Base-by-base conservation (phyloP, 2,888 invertebrate genomes). In the Carterocephalus palaemon region DNA sequence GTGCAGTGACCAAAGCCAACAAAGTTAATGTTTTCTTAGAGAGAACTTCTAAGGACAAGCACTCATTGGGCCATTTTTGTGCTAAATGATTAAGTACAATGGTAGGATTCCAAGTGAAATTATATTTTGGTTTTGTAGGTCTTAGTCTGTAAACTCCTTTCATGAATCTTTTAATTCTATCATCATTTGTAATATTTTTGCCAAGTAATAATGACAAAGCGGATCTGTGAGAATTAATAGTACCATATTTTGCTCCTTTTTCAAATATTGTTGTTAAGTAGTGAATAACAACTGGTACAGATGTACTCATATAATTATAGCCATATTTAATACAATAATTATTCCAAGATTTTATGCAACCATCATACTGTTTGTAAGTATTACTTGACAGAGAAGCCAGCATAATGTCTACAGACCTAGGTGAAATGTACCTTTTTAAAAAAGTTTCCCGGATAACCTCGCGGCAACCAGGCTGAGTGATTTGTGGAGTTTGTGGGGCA, bases 121-220 rank as follows among this genome's bases (percentile, higher is more conserved):
- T 50, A 46, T 66, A 69, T 47, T 52, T 63, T 4, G 65, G 60
- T 41, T 37, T 31, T 4, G 49, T 24, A 4, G 54, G 51, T 17
- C 49, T 36, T n/a, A 46, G 15, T 31, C 28, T 31, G 39, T 23
- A 48, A 8, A 51, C 19, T 5, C 54, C 52, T 8, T 47, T 53
- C 3, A 1, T 51, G 13, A 53, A 45, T 3, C 43, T 32, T 23
- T 47, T 49, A 6, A 47, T 42, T 4, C 28, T 12, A 3, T 10
- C 2, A 7, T 28, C 28, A 1, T 12, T 12, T 7, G 1, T 2
- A 12, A 28, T 2, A 1, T 2, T 10, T 2, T 10, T 4, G 2
- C 9, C 31, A 2, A 31, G n/a, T 8, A 31, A 16, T 17, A 31
- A 9, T 1, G 31, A 31, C n/a, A 31, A 28, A 8, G 26, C 26